Percentiles rank a stretch among this genome's conserved stretches.
Conservation (phyloP, 2,888 invertebrate species). For the Hypomecis punctinalis region DNA sequence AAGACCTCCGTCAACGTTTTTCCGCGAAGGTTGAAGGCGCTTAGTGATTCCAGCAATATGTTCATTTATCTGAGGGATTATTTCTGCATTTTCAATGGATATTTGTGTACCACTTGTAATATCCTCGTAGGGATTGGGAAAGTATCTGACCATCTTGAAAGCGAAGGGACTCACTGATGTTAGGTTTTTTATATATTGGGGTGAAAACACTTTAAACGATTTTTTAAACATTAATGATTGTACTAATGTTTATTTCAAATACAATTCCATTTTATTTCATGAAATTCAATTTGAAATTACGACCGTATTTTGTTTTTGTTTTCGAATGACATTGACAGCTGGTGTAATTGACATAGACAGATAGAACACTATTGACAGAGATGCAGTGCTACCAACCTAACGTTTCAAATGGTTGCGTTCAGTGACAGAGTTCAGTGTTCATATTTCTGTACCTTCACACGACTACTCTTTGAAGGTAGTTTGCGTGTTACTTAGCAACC, state of each 20-base stretch:
- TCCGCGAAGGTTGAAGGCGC: constrained; percentile 62
- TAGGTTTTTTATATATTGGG: constrained; percentile 48
- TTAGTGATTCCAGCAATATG: constrained; percentile 66
- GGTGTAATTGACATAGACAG: too few species aligned
- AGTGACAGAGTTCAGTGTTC: too few species aligned
- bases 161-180: constrained; percentile 45
- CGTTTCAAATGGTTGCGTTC: background rate
- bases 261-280: too few species aligned
- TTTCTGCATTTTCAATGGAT: constrained; percentile 54
- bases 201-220: constrained; percentile 44
- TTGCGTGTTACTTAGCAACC: constrained; percentile 65
- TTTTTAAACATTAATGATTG: constrained; percentile 49
- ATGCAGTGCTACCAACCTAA: constrained; percentile 15
- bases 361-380: background rate
- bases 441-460: background rate
- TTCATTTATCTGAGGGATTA: constrained; percentile 62
- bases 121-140: constrained; percentile 71
- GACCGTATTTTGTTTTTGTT: background rate
- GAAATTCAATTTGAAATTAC: background rate
- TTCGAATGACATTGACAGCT: background rate
- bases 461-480: background rate
- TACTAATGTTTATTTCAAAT: constrained; percentile 1
- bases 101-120: constrained; percentile 50
- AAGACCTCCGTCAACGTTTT: constrained; percentile 85
- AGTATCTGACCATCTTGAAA: constrained; percentile 74